phyloP scores from a whole-genome alignment of 2,888 invertebrate genomes.

The Drosophila quasianomalipes region DNA sequence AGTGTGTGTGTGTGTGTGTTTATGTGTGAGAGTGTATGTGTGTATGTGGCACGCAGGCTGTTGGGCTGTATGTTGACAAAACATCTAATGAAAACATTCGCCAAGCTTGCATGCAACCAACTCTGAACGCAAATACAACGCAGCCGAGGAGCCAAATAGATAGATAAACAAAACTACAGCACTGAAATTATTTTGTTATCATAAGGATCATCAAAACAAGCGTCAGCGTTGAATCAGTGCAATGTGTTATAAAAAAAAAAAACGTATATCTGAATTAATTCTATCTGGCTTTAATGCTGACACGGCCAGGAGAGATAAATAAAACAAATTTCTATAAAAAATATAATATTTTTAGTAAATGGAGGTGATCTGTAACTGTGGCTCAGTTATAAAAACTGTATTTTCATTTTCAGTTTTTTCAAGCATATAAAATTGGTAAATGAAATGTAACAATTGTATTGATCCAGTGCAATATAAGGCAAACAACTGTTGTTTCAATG shows the following conservation, averaged over 20 bases:
- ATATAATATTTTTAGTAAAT: neutral
- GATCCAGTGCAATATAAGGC: neutral
- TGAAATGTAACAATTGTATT: conserved; percentile 8
- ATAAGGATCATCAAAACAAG: conserved; percentile 51
- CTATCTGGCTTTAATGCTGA: neutral
- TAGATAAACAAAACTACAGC: conserved; percentile 62
- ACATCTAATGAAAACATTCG: conserved; percentile 69
- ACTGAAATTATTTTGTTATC: conserved; percentile 70
- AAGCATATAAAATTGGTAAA: conserved; percentile 14
- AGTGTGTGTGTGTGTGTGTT: neutral
- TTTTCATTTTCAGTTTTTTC: neutral
- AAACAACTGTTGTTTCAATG: conserved; percentile 1
- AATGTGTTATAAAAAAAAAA: neutral
- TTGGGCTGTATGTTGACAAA: conserved; percentile 56
- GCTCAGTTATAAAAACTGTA: neutral
- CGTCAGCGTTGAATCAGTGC: neutral
- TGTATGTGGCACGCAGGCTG: conserved; percentile 11
- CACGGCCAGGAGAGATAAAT: neutral
- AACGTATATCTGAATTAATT: conserved; percentile 34
- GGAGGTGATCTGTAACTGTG: too few species aligned
- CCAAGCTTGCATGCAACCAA: conserved; percentile 24
- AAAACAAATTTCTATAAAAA: neutral
- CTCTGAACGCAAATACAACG: conserved; percentile 34
- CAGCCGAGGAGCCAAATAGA: conserved; percentile 41
- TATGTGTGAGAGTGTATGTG: neutral